Conservation (phyloP, 2,888 invertebrate genomes). For the Sarcophaga carnaria region DNA sequence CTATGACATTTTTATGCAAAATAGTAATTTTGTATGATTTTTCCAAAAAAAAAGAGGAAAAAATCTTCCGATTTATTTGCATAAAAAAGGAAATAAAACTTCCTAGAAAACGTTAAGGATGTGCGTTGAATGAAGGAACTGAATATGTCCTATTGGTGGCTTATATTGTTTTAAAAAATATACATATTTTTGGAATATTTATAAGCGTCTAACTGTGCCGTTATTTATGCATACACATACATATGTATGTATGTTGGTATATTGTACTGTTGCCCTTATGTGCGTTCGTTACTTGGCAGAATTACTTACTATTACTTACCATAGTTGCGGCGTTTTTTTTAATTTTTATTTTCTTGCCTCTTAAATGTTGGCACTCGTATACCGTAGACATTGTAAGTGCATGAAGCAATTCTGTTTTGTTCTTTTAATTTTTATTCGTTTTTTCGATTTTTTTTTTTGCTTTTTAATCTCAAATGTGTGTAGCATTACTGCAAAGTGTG, state of each 20-base stretch:
- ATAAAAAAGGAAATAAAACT: slow-evolving; percentile 25
- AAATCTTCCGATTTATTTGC: slow-evolving; percentile 36
- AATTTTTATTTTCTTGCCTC: not conserved
- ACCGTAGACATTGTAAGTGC: slow-evolving; percentile 7
- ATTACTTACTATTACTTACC: slow-evolving; percentile 50
- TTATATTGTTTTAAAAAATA: slow-evolving; percentile 14
- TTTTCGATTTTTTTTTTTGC: slow-evolving; percentile 13
- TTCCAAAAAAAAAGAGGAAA: not conserved
- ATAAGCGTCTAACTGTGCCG: slow-evolving; percentile 35
- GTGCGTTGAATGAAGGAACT: slow-evolving; percentile 51
- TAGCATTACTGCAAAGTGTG: slow-evolving; percentile 62
- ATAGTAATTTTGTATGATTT: slow-evolving; percentile 57
- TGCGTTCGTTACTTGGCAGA: slow-evolving; percentile 64
- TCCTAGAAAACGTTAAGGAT: not conserved
- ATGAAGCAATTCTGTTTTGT: slow-evolving; percentile 7
- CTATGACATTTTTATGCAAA: slow-evolving; percentile 63
- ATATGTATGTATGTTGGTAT: not conserved
- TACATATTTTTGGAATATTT: slow-evolving; percentile 34
- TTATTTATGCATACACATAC: not conserved
- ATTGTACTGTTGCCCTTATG: slow-evolving; percentile 40
- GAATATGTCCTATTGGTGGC: slow-evolving; percentile 14
- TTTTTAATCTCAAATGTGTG: slow-evolving; percentile 30
- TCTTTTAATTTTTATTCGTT: slow-evolving; percentile 4
- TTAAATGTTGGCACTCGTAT: slow-evolving; percentile 52
- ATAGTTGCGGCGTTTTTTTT: not conserved